Base-by-base conservation (phyloP, 2,113 vertebrate genomes). In the Galemys pyrenaicus region DNA sequence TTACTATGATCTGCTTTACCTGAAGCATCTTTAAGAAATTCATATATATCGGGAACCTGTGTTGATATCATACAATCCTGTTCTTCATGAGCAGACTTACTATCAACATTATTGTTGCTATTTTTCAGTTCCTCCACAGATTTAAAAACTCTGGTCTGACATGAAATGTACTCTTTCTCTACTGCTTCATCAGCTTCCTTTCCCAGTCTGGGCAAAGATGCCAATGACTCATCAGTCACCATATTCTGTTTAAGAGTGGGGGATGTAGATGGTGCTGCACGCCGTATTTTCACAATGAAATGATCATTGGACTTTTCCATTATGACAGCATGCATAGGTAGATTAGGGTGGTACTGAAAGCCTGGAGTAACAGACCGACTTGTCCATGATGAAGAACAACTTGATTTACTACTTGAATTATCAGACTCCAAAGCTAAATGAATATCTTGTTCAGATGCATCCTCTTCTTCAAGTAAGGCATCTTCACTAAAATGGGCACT, bases 301-400 rank as follows among this genome's bases (percentile, higher is more conserved):
- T 99, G 99, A 94, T 99, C 99, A 0, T 99, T 99, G 86, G 99
- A 99, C 95, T 98, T 99, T 97, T 99, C 99, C 99, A 99, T 99
- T 96, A 99, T 99, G 32, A 99, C 99, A 0, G 99, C 99, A 94
- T 99, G 99, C 99, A 99, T 99, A 28, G 99, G 99, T 6, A 99
- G 90, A 95, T 99, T 99, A 11, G 99, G 98, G 87, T 99, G 99
- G 97, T 99, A 99, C 87, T 99, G 98, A 84, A 99, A 99, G 16
- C 98, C 98, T 0, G 98, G 96, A 54, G 96, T 95, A 67, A 98
- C 85, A 7, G 97, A 96, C 0, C 96, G 87, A 54, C 97, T 96
- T 22, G 98, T 97, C 91, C 98, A 99, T 0, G 98, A 98, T 0
- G 97, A 97, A 24, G 98, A 98, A 92, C 98, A 98, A 94, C 98